Evolutionary conservation across 2,797 vertebrate genomes (phyloP), one percentile per base, ranked within the genome.

Genomic region (Sebastes jordani): DNA sequence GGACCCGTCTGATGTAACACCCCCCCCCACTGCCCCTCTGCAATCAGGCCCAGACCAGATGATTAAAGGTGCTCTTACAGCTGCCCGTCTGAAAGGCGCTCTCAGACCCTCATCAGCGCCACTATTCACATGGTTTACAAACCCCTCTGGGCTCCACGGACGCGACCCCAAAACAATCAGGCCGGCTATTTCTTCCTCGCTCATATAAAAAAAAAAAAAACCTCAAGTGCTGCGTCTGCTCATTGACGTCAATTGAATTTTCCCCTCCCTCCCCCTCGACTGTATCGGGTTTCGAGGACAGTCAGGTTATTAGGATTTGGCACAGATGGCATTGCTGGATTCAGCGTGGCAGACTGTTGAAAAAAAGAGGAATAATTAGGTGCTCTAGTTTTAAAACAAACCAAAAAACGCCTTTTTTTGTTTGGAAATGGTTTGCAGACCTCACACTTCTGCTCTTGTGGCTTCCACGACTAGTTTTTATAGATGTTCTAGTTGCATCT

Each of bases 141-240:
- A 89, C 75, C 87, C 78, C 76, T 82, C 58, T 13, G 36, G 86
- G 83, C 82, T 78, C 77, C 64, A 72, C 49, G 6, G 71, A 87
- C 77, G 83, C 30, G 11, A 89, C 86, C 93, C 81, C 86, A 88
- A 93, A 93, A 92, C 91, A 93, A 93, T 92, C 88, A 93, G 91
- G 88, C 77, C 82, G 10, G 72, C 87, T 91, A 91, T 92, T 94
- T 91, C 75, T 87, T 87, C 83, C 78, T 76, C 63, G 14, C 1
- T 1, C 13, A 82, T 72, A 81, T 71, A 80, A 86, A 85, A 42
- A 42, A 38, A 36, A 36, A 84, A 84, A 89, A 25, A 3, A 3
- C 88, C 89, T 77, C 23, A 82, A 88, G 89, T 83, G 85, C 82
- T 71, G 76, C 79, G 78, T 83, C 91, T 90, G 85, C 81, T 88